These are phyloP conservation scores for Calyptomena viridis DNA, from an alignment of 2,113 vertebrate species.

Conservation along the genomic window DNA sequence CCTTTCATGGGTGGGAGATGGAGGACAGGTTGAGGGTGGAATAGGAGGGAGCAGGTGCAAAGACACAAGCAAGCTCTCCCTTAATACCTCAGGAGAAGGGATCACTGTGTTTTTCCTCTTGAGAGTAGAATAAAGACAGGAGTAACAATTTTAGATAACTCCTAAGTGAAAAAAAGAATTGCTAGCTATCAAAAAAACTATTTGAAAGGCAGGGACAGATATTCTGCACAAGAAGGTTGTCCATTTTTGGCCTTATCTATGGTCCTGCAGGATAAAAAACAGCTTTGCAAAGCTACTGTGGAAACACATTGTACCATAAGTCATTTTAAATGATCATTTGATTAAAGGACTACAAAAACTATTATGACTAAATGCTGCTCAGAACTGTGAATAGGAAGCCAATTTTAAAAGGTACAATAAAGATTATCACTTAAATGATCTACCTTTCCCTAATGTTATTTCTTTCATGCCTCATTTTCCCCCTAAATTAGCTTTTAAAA, in stretches of 20 bases:
- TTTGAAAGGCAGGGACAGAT: neutral
- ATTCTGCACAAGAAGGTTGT: neutral
- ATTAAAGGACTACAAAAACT: neutral
- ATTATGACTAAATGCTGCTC: neutral
- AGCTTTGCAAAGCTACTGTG: neutral
- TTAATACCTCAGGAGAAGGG: neutral
- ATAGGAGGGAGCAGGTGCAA: neutral
- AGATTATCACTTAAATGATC: neutral
- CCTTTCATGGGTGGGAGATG: neutral
- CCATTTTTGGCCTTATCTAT: neutral
- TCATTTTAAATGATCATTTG: neutral
- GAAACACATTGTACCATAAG: neutral
- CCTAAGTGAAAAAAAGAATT: neutral
- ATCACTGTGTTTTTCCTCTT: neutral
- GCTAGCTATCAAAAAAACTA: neutral
- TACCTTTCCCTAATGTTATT: neutral
- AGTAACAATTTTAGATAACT: neutral
- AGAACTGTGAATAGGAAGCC: neutral
- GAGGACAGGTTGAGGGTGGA: neutral
- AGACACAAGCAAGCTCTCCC: neutral
- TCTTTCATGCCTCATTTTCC: slow-evolving; percentile 20
- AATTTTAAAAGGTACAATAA: neutral
- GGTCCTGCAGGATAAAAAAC: neutral
- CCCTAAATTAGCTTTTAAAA: slow-evolving; percentile 23
- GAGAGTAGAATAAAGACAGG: neutral